Base-by-base conservation (phyloP, 2,888 invertebrate genomes). In the Agrotis segetum region DNA sequence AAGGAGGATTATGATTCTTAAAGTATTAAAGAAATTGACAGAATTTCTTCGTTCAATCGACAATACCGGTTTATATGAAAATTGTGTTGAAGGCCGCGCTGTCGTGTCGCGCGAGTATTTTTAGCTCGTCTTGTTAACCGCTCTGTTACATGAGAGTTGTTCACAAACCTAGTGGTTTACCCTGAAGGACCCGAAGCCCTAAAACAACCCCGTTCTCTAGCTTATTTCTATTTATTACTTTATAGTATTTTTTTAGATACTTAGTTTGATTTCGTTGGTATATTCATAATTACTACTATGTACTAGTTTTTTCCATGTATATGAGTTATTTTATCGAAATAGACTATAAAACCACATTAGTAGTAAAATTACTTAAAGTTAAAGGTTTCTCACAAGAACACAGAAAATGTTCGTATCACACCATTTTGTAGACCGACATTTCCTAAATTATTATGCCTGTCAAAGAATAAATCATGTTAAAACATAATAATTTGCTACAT, bases 21-120 rank as follows among this genome's bases (percentile, higher is more conserved):
- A 61, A 61, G 62, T 73, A 82, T 73, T 58, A 46, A 65, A 67
- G 53, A 63, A 63, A 65, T 68, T 71, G 66, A 14, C 65, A 55
- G 60, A 67, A 64, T 65, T 79, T 83, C 70, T 81, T 61, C 67
- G 67, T 77, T 61, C 71, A 79, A 76, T 78, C 66, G 66, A 75
- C 77, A 74, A 82, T 82, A 81, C 71, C 62, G 77, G 70, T 82
- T 79, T 76, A 67, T 83, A 81, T 82, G 83, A 88, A 88, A 86
- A 83, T 82, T 79, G 83, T 65, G 64, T 67, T 83, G 89, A 90
- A 90, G 90, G 90, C 82, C 90, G 77, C 70, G 79, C 49, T 83
- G 82, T 82, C 85, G 87, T 86, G 88, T 83, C 82, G 85, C 74
- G 79, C 84, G 74, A 2, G 81, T 90, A 90, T 90, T 88, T 89